Conservation (phyloP, 2,797 vertebrate genomes). For the Lindbergichthys nudifrons region DNA sequence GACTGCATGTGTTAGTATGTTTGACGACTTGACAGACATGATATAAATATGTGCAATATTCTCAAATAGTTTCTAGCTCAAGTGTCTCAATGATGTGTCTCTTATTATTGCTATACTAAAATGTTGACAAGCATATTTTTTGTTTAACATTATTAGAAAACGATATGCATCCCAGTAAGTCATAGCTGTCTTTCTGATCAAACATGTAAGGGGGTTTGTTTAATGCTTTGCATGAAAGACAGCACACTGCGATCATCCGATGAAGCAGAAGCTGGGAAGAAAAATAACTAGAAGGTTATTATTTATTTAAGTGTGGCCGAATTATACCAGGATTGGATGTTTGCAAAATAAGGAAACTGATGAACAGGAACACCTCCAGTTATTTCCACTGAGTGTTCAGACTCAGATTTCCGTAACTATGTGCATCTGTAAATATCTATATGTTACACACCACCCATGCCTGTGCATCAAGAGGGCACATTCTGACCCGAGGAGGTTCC, state of each 20-base stretch:
- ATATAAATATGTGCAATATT: too few relatives aligned
- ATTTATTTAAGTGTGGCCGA: background rate
- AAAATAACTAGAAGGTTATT: background rate
- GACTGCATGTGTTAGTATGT: conserved; percentile 6
- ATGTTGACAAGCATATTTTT: background rate
- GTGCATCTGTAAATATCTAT: too few relatives aligned
- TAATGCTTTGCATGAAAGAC: background rate
- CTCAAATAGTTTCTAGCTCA: background rate
- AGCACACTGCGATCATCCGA: background rate
- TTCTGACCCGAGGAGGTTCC: too few relatives aligned
- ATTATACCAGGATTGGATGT: too few relatives aligned
- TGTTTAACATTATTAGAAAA: background rate
- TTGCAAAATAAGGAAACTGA: too few relatives aligned
- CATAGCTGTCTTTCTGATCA: background rate
- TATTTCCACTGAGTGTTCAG: too few relatives aligned
- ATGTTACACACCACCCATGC: too few relatives aligned
- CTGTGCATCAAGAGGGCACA: too few relatives aligned
- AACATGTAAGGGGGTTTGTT: background rate
- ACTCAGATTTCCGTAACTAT: too few relatives aligned
- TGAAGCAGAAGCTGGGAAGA: background rate
- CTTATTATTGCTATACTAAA: background rate
- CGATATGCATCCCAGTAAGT: background rate
- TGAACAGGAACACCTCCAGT: too few relatives aligned
- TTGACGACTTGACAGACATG: background rate
- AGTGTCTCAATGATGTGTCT: background rate